These are phyloP conservation scores for Oxyura jamaicensis DNA, from an alignment of 2,113 vertebrate species.

Conservation along the genomic window DNA sequence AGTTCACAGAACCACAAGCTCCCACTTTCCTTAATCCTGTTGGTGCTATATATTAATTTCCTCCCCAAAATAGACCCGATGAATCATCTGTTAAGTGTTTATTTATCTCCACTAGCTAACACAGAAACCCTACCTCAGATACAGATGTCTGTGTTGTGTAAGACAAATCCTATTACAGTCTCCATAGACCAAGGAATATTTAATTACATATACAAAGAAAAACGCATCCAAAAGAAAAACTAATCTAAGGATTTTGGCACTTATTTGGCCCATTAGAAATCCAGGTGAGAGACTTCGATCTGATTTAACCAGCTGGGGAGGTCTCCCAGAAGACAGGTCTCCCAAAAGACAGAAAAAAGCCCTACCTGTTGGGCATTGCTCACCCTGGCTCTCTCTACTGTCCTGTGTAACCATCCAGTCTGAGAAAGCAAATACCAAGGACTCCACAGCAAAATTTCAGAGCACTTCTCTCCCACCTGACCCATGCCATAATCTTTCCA, in stretches of 20 bases:
- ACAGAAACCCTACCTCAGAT: neutral
- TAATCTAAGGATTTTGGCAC: neutral
- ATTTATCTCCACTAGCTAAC: neutral
- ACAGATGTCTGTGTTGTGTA: neutral
- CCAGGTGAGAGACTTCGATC: neutral
- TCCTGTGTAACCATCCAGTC: neutral
- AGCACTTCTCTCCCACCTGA: neutral
- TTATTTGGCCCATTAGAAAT: fast-evolving
- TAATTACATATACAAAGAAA: neutral
- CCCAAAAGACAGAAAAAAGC: neutral
- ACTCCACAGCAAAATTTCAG: neutral
- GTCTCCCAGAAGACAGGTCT: neutral
- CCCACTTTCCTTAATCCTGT: neutral
- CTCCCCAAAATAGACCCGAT: neutral
- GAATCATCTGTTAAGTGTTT: neutral
- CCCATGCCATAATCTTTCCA: neutral
- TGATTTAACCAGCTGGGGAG: neutral
- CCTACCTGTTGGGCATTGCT: neutral
- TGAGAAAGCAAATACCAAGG: neutral
- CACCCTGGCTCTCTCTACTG: neutral
- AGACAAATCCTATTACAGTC: neutral
- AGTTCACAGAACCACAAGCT: neutral
- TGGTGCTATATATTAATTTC: neutral
- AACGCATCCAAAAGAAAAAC: neutral
- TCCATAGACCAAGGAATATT: neutral